Evolutionary conservation across 2,797 vertebrate species (phyloP), one percentile per base, ranked within the genome.

Genomic region (Florisuga fusca): DNA sequence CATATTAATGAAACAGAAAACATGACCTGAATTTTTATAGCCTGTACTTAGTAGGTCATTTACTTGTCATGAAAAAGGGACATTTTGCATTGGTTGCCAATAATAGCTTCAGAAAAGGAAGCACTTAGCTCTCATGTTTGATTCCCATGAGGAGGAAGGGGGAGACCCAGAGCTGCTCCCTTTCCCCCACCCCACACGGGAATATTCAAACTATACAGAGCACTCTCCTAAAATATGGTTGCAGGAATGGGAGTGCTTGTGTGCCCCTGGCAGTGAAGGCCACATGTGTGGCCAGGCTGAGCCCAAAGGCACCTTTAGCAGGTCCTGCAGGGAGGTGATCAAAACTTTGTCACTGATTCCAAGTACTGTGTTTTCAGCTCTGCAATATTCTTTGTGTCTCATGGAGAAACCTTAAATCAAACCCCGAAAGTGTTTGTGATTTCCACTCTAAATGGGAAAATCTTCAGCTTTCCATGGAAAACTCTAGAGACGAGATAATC

Each of bases 1-100:
- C 91, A 89, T 95, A 91, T 96, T 97, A 94, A 96, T 95, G 94
- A 94, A 95, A 91, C 87, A 94, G 94, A 96, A 95, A 92, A 93
- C 91, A 96, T 90, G 95, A 96, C 94, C 85, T 93, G 95, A 96
- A 96, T 96, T 96, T 96, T 97, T 96, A 94, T 84, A 75, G 85
- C 91, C 90, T 96, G 93, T 95, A 93, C 87, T 96, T 95, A 94
- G 91, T 66, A 88, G 94, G 87, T 96, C 94, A 91, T 94, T 94
- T 91, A 63, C 92, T 96, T 93, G 94, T 91, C 92, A 79, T 76
- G 94, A 94, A 96, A 46, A 96, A 90, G 91, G 93, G 85, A 91
- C 79, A 67, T 93, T 95, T 94, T 95, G 82, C 89, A 75, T 86
- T 88, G 89, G 87, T 83, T 94, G 79, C 91, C 92, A 94, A 55